Base-by-base conservation (phyloP, 2,113 vertebrate genomes). In the Caloenas nicobarica region DNA sequence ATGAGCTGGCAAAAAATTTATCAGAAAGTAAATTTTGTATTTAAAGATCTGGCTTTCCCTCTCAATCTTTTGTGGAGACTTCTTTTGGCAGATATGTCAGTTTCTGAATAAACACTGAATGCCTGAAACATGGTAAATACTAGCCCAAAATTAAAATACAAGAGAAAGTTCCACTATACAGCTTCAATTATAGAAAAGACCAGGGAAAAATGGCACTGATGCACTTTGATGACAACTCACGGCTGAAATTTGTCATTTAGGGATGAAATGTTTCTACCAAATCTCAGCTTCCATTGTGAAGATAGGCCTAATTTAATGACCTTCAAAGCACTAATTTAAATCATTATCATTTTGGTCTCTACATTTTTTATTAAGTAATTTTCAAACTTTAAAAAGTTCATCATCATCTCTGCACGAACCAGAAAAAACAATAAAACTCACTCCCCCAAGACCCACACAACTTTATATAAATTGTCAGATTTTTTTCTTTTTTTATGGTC, bases 281-380 rank as follows among this genome's bases (percentile, higher is more conserved):
- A 86, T 40, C 65, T 82, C 80, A 70, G 18, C 33, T 81, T 86
- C 53, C 31, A 51, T 38, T 53, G 48, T 78, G 68, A 84, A 95
- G 60, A 18, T n/a, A 94, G 36, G 61, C 33, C 79, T 88, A 78
- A 56, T 88, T 86, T 90, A 87, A 36, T 95, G 76, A 88, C 74
- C 64, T 80, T 90, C 92, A 93, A 90, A 88, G 72, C 22, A 65
- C 34, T 83, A 22, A 78, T 74, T 86, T 71, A 71, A 51, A 79
- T 56, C 24, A 34, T 36, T 33, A 18, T 51, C 42, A 33, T 54
- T 78, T 38, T 33, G n/a, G 11, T 22, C 5, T 58, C n/a, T n/a
- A 54, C 13, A 28, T 93, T 68, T 88, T 38, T 56, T 48, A 10
- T 40, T 8, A 78, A 70, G 16, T 48, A 1, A 28, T 24, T 48